A percentile compares a stretch with the other conserved stretches of the same genome.
phyloP scores from a whole-genome alignment of 2,888 invertebrate genomes.

The Nymphalis c-album region DNA sequence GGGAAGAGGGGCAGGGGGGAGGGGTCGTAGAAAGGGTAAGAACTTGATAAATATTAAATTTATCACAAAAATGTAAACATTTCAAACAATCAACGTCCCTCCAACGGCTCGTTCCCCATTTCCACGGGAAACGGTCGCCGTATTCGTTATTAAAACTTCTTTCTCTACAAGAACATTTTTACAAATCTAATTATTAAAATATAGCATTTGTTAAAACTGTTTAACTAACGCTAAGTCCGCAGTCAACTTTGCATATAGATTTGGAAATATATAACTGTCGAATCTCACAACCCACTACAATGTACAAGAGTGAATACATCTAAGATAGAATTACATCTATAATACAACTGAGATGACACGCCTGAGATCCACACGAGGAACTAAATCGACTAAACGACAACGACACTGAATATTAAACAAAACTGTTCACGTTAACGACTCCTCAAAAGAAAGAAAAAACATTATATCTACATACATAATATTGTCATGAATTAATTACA shows the following conservation, averaged over 20 bases:
- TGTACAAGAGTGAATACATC: not conserved
- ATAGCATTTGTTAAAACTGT: conserved; percentile 24
- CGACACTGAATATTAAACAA: conserved; percentile 33
- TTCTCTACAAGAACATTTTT: conserved; percentile 25
- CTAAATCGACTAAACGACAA: conserved; percentile 50
- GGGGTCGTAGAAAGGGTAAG: not conserved
- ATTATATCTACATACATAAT: conserved; percentile 55
- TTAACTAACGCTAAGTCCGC: conserved; percentile 18
- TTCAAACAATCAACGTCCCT: not conserved
- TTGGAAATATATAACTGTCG: conserved; percentile 43
- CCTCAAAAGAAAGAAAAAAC: not conserved
- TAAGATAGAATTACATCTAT: conserved; percentile 35
- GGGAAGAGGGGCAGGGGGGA: not conserved
- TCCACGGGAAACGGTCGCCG: conserved; percentile 15
- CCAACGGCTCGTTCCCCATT: not conserved
- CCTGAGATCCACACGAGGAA: conserved; percentile 75
- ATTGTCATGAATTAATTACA: conserved; percentile 69
- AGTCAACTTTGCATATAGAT: conserved; percentile 27
- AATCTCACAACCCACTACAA: conserved; percentile 62
- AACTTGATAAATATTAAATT: not conserved
- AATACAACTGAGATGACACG: conserved; percentile 62
- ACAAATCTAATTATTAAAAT: conserved; percentile 27
- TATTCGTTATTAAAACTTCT: conserved; percentile 27
- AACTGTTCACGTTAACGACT: not conserved
- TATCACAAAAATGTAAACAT: not conserved